Conservation (phyloP, 2,797 vertebrate species). For the Melanotaenia maccullochi region DNA sequence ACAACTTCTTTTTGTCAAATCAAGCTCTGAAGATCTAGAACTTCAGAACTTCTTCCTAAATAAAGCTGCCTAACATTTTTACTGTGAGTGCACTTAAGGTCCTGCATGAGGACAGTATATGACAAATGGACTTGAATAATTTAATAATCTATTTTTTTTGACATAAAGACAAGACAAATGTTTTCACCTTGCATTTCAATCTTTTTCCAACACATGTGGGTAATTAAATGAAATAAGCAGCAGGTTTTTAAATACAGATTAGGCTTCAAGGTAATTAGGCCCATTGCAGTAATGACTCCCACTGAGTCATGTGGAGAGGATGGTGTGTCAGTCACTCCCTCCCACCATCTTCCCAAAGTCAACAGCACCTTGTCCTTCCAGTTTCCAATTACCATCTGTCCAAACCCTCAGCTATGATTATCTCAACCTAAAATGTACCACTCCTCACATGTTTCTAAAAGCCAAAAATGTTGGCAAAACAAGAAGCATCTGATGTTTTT, state of each 20-base stretch:
- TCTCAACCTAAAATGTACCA: conserved; percentile 25
- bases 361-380: conserved; percentile 62
- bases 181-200: conserved; percentile 32
- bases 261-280: conserved; percentile 72
- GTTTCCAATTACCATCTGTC: conserved; percentile 69
- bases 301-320: conserved; percentile 60
- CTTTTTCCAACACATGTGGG: conserved; percentile 48
- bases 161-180: conserved; percentile 22
- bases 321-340: conserved; percentile 58
- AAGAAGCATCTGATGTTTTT: conserved; percentile 37
- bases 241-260: conserved; percentile 76
- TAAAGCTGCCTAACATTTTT: conserved; percentile 13
- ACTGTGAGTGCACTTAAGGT: conserved; percentile 3
- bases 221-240: conserved; percentile 71
- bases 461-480: conserved; percentile 29
- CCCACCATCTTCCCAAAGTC: conserved; percentile 61
- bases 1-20: conserved; percentile 32
- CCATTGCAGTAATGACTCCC: conserved; percentile 71
- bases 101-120: conserved; percentile 18
- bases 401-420: conserved; percentile 55
- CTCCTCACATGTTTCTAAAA: conserved; percentile 18
- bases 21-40: conserved; percentile 36
- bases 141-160: not conserved
- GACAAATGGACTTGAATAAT: not conserved
- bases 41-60: conserved; percentile 33